Percentiles rank a stretch among this genome's conserved stretches.
Evolutionary conservation across 2,888 invertebrate genomes (phyloP).

Genomic region (Caenorhabditis uteleia): DNA sequence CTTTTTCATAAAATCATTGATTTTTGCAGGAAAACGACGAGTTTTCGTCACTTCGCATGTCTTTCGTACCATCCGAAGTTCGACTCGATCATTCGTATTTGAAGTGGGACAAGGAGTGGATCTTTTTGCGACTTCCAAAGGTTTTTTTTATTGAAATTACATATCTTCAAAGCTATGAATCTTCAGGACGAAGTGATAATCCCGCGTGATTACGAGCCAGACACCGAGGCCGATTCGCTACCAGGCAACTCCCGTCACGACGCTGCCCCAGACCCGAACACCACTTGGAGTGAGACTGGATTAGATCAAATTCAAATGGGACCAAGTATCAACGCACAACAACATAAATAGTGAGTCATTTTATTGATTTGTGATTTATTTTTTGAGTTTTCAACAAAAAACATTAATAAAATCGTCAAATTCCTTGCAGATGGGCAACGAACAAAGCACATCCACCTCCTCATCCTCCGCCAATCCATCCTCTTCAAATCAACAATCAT

Average conservation of each 20-base stretch:
- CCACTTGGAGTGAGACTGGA: slow-evolving; percentile 46
- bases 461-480: slow-evolving; percentile 6
- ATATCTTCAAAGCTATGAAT: background rate
- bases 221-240: slow-evolving; percentile 54
- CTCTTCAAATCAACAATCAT: slow-evolving; percentile 12
- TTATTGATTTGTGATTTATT: background rate
- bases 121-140: slow-evolving; percentile 48
- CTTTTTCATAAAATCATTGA: background rate
- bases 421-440: slow-evolving; percentile 61
- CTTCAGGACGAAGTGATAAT: slow-evolving; percentile 53
- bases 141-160: too few relatives aligned
- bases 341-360: background rate
- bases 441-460: slow-evolving; percentile 37
- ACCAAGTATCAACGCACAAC: background rate
- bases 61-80: slow-evolving; percentile 47
- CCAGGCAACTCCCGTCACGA: slow-evolving; percentile 45
- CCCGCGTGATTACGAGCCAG: slow-evolving; percentile 55
- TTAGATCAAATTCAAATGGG: slow-evolving; percentile 50
- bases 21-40: background rate
- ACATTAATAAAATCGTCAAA: background rate
- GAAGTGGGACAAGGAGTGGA: slow-evolving; percentile 54
- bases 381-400: slow-evolving; percentile 7
- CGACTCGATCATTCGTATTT: slow-evolving; percentile 40
- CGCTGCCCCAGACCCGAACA: slow-evolving; percentile 27
- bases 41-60: slow-evolving; percentile 26